Conservation (phyloP, 2,113 vertebrate species). For the Otocyon megalotis region DNA sequence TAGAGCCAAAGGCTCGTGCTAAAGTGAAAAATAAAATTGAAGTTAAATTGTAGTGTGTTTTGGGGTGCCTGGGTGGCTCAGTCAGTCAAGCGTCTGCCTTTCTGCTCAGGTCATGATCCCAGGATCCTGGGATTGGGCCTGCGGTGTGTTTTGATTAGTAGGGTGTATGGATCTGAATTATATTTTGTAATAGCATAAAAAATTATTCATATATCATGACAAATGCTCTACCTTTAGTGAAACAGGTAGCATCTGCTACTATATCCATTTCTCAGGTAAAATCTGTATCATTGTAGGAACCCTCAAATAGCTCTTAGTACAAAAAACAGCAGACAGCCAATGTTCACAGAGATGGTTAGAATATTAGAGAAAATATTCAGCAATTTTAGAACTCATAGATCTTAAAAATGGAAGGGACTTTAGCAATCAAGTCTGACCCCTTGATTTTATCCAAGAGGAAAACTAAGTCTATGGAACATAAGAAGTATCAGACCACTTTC, state of each 20-base stretch:
- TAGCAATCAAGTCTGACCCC: background rate
- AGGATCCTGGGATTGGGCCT: background rate
- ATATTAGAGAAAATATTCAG: slow-evolving; percentile 15
- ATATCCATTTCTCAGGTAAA: slow-evolving; percentile 12
- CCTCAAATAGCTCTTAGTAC: slow-evolving; percentile 14
- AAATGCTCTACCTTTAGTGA: background rate
- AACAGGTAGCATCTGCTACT: background rate
- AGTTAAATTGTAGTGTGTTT: background rate
- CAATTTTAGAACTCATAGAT: background rate
- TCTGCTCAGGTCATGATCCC: background rate
- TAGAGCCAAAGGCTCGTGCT: background rate
- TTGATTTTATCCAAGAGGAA: slow-evolving; percentile 30
- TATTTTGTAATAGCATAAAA: slow-evolving; percentile 24
- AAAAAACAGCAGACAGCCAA: slow-evolving; percentile 19
- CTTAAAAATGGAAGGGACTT: background rate
- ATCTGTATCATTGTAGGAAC: background rate
- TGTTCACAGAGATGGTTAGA: background rate
- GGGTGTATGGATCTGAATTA: background rate
- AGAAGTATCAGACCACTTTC: background rate
- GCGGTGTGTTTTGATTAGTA: background rate
- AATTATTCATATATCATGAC: background rate
- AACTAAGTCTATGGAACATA: background rate
- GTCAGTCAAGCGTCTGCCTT: background rate
- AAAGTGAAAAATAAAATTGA: slow-evolving; percentile 3
- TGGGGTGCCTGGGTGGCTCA: background rate